Evolutionary conservation across 1,140 invertebrate species (phyloP), one percentile per base, ranked within the genome.

Genomic region (Anagrus nilaparvatae): DNA sequence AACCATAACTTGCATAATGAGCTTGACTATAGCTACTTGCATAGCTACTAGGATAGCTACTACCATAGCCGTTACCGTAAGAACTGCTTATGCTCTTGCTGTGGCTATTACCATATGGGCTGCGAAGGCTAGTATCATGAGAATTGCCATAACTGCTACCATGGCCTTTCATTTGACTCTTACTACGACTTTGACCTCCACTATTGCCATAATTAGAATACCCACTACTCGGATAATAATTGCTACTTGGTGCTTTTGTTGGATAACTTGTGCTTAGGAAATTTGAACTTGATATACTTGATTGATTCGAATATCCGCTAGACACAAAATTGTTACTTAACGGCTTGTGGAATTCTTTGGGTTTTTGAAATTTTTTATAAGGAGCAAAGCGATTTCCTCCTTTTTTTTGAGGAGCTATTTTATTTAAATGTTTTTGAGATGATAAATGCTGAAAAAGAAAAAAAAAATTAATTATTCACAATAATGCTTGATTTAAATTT

Each of bases 341-440:
- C 7, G 53, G 47, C 12, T 35, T 46, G 44, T 21, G 50, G 49
- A 10, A 48, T 40, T 45, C 20, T 43, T 39, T 51, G 47, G 49
- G 24, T 53, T 56, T 58, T 20, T 37, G 27, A 23, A 17, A 19
- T 51, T 63, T 65, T 44, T 61, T 68, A 34, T 64, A 63, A 5
- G 62, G 62, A 23, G 48, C 33, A 44, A 55, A 63, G 36, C 59
- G 50, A 41, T 58, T 60, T 37, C 47, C 48, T 58, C 58, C 49
- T 52, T 55, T 29, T 48, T 57, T 17, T n/a, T 63, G 19, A 37
- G 51, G 54, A 44, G 53, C 60, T 25, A 60, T 16, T 52, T 61
- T 63, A 18, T 61, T 52, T 18, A 43, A 40, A 41, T 68, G 65
- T 42, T 61, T 65, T 35, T 60, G 63, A 12, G 65, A 68, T 24